Conservation (phyloP, 2,888 invertebrate species). For the Cepaea hortensis region DNA sequence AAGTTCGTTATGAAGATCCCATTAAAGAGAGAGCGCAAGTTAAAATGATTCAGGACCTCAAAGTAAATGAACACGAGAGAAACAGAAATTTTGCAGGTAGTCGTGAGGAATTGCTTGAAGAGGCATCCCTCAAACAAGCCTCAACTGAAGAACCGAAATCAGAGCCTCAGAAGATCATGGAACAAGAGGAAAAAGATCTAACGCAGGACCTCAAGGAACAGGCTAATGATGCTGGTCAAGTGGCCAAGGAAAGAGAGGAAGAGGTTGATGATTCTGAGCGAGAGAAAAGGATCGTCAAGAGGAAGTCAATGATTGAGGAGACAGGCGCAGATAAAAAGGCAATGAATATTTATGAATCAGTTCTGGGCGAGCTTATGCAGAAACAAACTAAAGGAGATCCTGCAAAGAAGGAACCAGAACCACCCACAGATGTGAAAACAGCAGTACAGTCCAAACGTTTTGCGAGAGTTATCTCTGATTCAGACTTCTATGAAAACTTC, state of each 20-base stretch:
- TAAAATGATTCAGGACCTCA: not conserved
- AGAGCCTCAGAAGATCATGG: not conserved
- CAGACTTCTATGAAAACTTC: not conserved
- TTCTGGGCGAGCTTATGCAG: constrained; percentile 26
- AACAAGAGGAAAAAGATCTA: not conserved
- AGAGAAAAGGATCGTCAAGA: not conserved
- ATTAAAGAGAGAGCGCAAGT: not conserved
- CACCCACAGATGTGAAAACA: not conserved
- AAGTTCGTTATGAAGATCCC: not conserved
- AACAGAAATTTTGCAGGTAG: constrained; percentile 47
- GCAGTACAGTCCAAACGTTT: not conserved
- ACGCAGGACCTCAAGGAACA: no score
- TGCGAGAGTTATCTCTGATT: not conserved
- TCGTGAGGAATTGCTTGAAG: constrained; percentile 37
- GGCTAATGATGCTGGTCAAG: constrained; percentile 4
- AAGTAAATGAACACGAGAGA: constrained; percentile 38
- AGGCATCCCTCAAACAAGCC: not conserved
- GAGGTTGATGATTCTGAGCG: not conserved
- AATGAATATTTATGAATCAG: constrained; percentile 32
- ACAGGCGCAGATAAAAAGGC: constrained; percentile 4
- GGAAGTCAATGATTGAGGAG: constrained; percentile 22
- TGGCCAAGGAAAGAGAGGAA: not conserved
- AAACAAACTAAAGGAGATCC: no score
- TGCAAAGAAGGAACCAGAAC: no score
- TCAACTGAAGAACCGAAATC: not conserved